Evolutionary conservation across 2,888 invertebrate species (phyloP).

Genomic region (Gastracanthus pulcherrimus): DNA sequence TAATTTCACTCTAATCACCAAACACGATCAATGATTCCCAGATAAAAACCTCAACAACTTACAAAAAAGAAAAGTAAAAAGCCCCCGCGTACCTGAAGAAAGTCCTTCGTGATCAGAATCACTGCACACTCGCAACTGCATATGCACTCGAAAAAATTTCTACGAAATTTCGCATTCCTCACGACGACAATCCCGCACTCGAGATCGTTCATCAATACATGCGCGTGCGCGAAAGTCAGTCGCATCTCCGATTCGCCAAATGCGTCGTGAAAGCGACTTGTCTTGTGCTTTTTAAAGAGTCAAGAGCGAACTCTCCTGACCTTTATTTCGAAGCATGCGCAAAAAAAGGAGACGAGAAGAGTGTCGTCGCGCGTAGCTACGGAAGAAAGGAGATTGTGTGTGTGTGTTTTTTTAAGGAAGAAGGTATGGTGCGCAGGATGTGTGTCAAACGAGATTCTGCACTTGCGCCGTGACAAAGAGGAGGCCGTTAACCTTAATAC

Average conservation of each 20-base stretch:
- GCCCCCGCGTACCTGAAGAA: not conserved
- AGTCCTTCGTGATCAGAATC: constrained; percentile 26
- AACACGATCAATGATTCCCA: too few relatives aligned
- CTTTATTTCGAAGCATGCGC: not conserved
- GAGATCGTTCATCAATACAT: not conserved
- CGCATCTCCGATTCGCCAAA: not conserved
- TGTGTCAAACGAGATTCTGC: constrained; percentile 34
- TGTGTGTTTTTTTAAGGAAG: not conserved
- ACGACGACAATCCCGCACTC: not conserved
- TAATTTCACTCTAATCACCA: too few relatives aligned
- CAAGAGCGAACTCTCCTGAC: constrained; percentile 1
- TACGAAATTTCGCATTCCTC: constrained; percentile 29
- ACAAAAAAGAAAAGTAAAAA: too few relatives aligned
- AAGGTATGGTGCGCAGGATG: not conserved
- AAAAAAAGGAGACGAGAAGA: not conserved
- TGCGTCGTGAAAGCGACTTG: not conserved
- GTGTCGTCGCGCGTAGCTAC: not conserved
- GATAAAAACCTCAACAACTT: too few relatives aligned
- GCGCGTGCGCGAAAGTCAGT: not conserved
- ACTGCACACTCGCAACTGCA: not conserved
- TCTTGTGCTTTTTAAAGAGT: not conserved
- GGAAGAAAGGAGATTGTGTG: not conserved
- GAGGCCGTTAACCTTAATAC: constrained; percentile 32
- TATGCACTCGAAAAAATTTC: not conserved
- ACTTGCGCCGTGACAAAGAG: not conserved